A percentile compares a stretch with the other conserved stretches of the same genome.
Conservation (phyloP, 2,113 vertebrate species). For the Chloropsis cyanopogon region DNA sequence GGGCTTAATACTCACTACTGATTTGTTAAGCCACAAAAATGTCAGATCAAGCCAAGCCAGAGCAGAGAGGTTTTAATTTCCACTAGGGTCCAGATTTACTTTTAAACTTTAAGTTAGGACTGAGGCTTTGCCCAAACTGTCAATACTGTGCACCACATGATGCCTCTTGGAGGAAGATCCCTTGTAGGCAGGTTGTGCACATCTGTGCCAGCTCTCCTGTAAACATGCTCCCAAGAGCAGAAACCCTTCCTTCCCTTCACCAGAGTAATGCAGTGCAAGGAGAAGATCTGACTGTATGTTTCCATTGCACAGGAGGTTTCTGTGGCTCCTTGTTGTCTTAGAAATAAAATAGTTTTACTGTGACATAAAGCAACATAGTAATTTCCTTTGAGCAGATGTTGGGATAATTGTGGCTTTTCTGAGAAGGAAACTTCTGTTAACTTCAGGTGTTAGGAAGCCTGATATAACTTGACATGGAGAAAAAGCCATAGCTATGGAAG, state of each 20-base stretch:
- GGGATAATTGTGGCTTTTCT: background rate
- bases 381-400: background rate
- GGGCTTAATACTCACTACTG: fast-evolving
- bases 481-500: background rate
- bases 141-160: background rate
- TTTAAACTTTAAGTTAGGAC: background rate
- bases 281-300: background rate
- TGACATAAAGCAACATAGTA: background rate
- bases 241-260: background rate
- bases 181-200: fast-evolving
- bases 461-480: background rate
- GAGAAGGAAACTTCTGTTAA: background rate
- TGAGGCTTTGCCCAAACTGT: background rate
- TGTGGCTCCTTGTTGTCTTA: background rate
- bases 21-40: background rate
- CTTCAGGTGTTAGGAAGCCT: background rate
- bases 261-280: background rate
- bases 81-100: background rate
- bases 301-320: background rate
- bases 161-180: background rate
- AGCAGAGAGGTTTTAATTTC: background rate
- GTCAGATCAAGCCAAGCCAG: background rate
- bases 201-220: background rate
- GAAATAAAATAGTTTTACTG: background rate
- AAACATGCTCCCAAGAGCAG: background rate